Percentiles rank a stretch among this genome's conserved stretches.
These are phyloP conservation scores for Hemibates koningsi DNA, from an alignment of 2,113 vertebrate genomes.

Conservation along the genomic window DNA sequence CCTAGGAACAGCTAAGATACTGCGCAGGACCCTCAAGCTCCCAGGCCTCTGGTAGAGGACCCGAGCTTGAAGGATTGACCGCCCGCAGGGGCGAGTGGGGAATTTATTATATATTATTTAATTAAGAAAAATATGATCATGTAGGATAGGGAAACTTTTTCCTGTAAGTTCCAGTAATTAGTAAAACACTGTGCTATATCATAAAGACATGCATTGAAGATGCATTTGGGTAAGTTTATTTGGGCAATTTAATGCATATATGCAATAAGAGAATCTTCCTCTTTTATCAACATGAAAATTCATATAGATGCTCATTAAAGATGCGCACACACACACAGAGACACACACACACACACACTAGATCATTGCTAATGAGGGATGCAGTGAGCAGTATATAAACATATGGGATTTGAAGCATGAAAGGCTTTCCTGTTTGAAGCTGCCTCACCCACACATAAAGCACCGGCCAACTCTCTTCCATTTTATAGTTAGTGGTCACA, in stretches of 20 bases:
- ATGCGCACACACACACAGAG: neutral
- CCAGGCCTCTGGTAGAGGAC: no score
- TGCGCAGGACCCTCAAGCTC: no score
- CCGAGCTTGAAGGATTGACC: no score
- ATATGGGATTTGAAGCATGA: conserved; percentile 39
- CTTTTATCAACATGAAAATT: neutral
- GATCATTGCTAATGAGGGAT: conserved; percentile 28
- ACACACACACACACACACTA: neutral
- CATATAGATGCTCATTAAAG: neutral
- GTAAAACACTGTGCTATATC: neutral
- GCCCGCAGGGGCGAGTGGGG: no score
- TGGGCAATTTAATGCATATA: neutral
- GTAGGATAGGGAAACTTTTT: neutral
- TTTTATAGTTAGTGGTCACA: conserved; percentile 18
- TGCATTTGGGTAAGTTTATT: neutral
- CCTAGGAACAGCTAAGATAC: no score
- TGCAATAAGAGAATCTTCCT: neutral
- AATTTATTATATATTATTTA: neutral
- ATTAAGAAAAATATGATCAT: neutral
- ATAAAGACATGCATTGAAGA: neutral
- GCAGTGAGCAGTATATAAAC: conserved; percentile 20
- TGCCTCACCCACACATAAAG: conserved; percentile 23
- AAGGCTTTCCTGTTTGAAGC: conserved; percentile 46
- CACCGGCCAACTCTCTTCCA: conserved; percentile 1
- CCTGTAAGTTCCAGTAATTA: neutral